A percentile compares a stretch with the other conserved stretches of the same genome.
Evolutionary conservation across 2,797 vertebrate species (phyloP).

Genomic region (Varecia variegata): DNA sequence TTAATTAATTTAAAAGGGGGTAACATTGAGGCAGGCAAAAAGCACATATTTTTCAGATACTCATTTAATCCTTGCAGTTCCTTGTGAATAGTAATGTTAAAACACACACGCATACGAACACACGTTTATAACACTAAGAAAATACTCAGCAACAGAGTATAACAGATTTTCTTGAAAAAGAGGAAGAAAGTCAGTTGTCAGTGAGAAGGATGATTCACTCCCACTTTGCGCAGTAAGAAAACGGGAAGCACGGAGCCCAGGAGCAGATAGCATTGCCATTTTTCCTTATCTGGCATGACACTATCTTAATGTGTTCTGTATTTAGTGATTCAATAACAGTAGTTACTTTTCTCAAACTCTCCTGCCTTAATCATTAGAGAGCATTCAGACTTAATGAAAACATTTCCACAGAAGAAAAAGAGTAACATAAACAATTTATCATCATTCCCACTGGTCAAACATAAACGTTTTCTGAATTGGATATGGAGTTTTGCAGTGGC

Average conservation of each 20-base stretch:
- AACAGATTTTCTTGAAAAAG: not conserved
- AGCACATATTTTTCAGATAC: not conserved
- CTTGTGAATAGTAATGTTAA: not conserved
- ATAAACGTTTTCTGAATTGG: conserved; percentile 50
- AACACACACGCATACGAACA: not conserved
- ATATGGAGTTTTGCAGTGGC: conserved; percentile 3
- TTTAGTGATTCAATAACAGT: not conserved
- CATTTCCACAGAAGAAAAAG: conserved; percentile 33
- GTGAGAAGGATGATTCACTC: not conserved
- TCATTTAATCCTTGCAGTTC: not conserved
- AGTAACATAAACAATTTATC: conserved; percentile 59
- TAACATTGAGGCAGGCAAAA: not conserved
- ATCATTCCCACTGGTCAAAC: conserved; percentile 49
- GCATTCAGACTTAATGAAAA: conserved; percentile 43
- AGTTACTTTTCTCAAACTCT: not conserved
- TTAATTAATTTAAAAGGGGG: not conserved
- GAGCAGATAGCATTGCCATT: not conserved
- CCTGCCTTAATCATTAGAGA: conserved; percentile 37
- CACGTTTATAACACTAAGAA: not conserved
- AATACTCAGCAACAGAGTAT: not conserved
- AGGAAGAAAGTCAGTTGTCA: not conserved
- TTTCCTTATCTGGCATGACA: not conserved
- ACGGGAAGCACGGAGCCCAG: not conserved
- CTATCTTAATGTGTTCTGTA: not conserved
- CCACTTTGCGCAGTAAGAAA: too few species aligned